These are phyloP conservation scores for Lasioglossum vierecki DNA, from an alignment of 2,888 invertebrate species.

Conservation along the genomic window DNA sequence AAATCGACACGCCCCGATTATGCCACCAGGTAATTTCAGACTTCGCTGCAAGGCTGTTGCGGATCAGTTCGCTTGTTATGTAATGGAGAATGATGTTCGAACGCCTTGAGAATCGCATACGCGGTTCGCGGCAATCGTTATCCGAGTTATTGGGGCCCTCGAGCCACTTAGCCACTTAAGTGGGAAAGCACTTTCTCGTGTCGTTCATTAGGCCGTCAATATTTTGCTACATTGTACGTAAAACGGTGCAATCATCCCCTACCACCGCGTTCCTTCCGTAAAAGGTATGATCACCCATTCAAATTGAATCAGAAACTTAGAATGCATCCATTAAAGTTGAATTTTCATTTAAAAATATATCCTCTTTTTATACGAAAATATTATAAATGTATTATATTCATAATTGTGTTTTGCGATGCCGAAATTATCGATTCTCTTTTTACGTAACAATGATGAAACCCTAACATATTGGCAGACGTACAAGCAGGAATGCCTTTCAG, in stretches of 20 bases:
- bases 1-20: conserved; percentile 30
- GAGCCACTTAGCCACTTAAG: background rate
- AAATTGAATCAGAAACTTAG: background rate
- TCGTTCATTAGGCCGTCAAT: background rate
- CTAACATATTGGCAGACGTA: background rate
- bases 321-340: background rate
- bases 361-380: background rate
- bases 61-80: conserved; percentile 9
- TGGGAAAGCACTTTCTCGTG: background rate
- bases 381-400: background rate
- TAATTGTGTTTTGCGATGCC: background rate
- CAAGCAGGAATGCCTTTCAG: background rate
- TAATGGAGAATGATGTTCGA: conserved; percentile 4
- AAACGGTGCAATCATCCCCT: conserved; percentile 1
- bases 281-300: background rate
- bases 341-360: background rate
- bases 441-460: background rate
- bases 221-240: background rate
- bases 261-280: background rate
- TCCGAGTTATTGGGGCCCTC: background rate
- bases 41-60: conserved; percentile 28
- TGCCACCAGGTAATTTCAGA: conserved; percentile 35
- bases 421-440: background rate
- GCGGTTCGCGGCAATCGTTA: background rate
- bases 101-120: background rate